phyloP scores from a whole-genome alignment of 2,113 vertebrate genomes.

The Pontoporia blainvillei region DNA sequence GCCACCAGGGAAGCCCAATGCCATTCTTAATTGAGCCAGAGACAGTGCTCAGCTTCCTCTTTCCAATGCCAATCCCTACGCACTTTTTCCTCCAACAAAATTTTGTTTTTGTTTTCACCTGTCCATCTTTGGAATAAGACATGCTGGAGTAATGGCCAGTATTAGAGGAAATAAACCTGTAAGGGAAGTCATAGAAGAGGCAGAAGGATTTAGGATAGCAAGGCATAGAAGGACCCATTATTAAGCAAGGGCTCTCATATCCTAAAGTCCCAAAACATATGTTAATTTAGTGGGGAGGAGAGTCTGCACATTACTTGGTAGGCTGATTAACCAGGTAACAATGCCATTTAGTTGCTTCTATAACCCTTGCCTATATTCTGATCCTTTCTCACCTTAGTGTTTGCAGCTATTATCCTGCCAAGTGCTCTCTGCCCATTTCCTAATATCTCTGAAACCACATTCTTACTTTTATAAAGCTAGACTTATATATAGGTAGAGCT shows the following conservation, averaged over 20 bases:
- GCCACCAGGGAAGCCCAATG: too few relatives aligned
- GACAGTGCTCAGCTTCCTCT: neutral
- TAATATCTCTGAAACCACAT: neutral
- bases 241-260: neutral
- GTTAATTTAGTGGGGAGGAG: neutral
- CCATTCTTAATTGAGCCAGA: neutral
- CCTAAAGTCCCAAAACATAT: neutral
- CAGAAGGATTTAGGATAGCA: neutral
- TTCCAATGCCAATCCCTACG: neutral
- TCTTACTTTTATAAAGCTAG: neutral
- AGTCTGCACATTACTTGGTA: neutral
- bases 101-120: slow-evolving; percentile 70
- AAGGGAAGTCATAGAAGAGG: slow-evolving; percentile 10
- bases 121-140: slow-evolving; percentile 79
- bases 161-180: slow-evolving; percentile 81
- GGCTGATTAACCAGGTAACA: neutral
- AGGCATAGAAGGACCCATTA: neutral
- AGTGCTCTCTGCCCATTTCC: neutral
- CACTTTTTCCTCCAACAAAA: neutral
- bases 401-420: neutral
- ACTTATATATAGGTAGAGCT: neutral
- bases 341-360: neutral
- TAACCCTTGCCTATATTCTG: neutral
- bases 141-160: slow-evolving; percentile 78
- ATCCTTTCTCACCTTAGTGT: neutral